Evolutionary conservation across 2,113 vertebrate species (phyloP), one percentile per base, ranked within the genome.

Genomic region (Brienomyrus longianalis): DNA sequence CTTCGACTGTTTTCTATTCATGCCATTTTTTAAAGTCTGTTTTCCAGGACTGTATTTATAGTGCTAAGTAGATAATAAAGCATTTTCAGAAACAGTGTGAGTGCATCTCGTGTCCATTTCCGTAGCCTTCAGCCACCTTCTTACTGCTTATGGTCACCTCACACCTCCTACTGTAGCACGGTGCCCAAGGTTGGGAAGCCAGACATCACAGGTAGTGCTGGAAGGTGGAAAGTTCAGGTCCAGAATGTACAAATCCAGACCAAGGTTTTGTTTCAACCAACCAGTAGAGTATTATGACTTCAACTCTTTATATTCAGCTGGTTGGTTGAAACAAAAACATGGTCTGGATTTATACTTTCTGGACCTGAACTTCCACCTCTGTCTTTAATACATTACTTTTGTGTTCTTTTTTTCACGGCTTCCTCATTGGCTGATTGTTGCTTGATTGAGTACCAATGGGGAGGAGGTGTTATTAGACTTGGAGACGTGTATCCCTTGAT

Each of bases 1-100:
- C 91, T 92, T 91, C 92, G 89, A 92, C 90, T 93, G 56, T 95
- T 95, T 95, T 95, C 95, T 95, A 93, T 93, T 92, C 92, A 13
- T 59, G 93, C 93, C 84, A 86, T 92, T 95, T 95, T 94, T 93
- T 94, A 93, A 88, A 91, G 93, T 89, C 92, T 90, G 88, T 93
- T 94, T 88, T 95, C 93, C 91, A 91, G 92, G 92, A 93, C 93
- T 94, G 92, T 96, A 96, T 96, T 96, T 96, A 96, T 96, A 96
- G 95, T 92, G 91, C 48, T 35, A 93, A 91, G 89, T 96, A 95
- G 95, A 91, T 93, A 96, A 96, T 96, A 96, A 96, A 96, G 94
- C 94, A 95, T 95, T 96, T 95, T 93, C 91, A 88, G 56, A 88
- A 88, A 62, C 54, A 11, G 35, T 23, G 56, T 66, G 35, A 13